Conservation (phyloP, 2,888 invertebrate species). For the Bursaphelenchus okinawaensis region DNA sequence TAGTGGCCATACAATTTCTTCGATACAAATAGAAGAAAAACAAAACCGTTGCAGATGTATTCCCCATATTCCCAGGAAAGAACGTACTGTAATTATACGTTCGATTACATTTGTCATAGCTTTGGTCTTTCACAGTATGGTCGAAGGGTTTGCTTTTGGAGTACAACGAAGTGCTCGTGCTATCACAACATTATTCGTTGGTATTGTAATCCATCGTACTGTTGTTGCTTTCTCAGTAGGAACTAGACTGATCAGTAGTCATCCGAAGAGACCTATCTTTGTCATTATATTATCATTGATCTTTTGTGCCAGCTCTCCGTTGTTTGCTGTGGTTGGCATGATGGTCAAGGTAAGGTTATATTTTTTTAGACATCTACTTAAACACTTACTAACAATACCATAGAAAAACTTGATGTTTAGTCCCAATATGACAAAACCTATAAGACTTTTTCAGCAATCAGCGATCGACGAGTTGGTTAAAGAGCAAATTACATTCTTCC, state of each 20-base stretch:
- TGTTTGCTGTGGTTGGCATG: conserved; percentile 23
- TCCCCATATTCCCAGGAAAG: neutral
- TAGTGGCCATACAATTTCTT: neutral
- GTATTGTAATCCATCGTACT: conserved; percentile 23
- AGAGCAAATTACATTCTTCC: conserved; percentile 20
- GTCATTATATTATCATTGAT: conserved; percentile 19
- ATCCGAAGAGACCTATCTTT: conserved; percentile 14
- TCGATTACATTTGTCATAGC: conserved; percentile 23
- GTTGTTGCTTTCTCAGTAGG: conserved; percentile 26
- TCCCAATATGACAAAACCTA: no score
- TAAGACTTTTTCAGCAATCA: conserved; percentile 9
- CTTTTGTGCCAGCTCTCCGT: conserved; percentile 18
- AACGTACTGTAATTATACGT: conserved; percentile 12
- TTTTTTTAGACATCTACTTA: no score
- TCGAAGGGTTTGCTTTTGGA: conserved; percentile 28
- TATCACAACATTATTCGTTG: conserved; percentile 24
- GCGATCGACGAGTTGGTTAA: conserved; percentile 15
- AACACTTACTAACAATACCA: neutral
- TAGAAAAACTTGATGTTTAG: neutral
- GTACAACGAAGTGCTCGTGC: conserved; percentile 13
- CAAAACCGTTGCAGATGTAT: conserved; percentile 3
- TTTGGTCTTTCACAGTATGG: conserved; percentile 19
- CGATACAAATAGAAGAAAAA: neutral
- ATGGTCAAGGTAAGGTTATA: neutral
- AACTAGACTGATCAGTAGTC: conserved; percentile 22